Conservation (phyloP, 2,113 vertebrate species). For the Hemiprocne comata region DNA sequence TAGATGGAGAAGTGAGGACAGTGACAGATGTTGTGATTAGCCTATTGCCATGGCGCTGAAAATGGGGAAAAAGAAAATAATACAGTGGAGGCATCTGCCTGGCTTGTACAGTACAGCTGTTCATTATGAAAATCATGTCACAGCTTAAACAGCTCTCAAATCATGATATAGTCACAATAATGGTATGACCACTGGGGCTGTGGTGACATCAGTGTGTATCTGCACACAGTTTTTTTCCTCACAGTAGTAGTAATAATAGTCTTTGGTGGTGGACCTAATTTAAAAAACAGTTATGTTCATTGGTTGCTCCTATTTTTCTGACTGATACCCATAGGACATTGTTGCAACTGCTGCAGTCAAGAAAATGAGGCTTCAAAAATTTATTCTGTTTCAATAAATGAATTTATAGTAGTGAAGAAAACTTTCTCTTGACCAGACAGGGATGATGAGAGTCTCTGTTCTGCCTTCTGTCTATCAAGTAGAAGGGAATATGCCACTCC, state of each 20-base stretch:
- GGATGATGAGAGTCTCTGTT: neutral
- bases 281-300: neutral
- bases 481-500: neutral
- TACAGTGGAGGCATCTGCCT: slow-evolving; percentile 15
- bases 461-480: neutral
- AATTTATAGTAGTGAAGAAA: neutral
- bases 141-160: neutral
- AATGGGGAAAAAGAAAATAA: neutral
- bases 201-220: neutral
- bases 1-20: neutral
- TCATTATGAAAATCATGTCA: slow-evolving; percentile 11
- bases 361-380: neutral
- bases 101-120: neutral
- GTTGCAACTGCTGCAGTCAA: neutral
- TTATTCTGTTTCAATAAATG: neutral
- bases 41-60: neutral
- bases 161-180: neutral
- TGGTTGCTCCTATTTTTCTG: neutral
- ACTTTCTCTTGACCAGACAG: neutral
- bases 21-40: slow-evolving; percentile 4
- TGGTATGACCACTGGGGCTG: neutral
- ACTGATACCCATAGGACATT: neutral
- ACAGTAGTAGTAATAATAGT: neutral
- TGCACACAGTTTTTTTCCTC: neutral
- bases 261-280: neutral